A percentile compares a stretch with the other conserved stretches of the same genome.
Conservation (phyloP, 2,888 invertebrate species). For the Synergus umbraculus region DNA sequence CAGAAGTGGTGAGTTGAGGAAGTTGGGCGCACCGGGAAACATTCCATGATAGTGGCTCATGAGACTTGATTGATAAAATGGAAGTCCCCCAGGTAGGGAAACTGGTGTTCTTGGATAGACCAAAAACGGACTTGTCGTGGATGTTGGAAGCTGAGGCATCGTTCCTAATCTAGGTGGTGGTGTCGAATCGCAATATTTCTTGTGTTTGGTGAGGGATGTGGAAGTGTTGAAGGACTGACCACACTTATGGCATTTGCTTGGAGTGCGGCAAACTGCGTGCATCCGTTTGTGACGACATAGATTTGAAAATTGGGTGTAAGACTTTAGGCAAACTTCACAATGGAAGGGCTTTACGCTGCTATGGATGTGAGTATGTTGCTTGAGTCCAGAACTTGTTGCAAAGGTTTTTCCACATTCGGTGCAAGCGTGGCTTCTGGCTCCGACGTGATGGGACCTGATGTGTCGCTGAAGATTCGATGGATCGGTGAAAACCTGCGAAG, state of each 20-base stretch:
- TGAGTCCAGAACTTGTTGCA: slow-evolving; percentile 97
- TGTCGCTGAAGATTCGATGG: slow-evolving; percentile 97
- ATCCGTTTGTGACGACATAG: slow-evolving; percentile 99
- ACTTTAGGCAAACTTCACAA: slow-evolving; percentile 97
- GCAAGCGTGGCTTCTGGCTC: slow-evolving; percentile 97
- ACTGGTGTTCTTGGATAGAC: slow-evolving; percentile 84
- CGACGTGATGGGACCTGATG: slow-evolving; percentile 96
- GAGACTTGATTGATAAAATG: slow-evolving; percentile 83
- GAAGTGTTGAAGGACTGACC: slow-evolving; percentile 94
- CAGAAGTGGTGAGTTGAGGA: slow-evolving; percentile 82
- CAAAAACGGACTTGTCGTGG: slow-evolving; percentile 80
- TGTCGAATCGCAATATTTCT: slow-evolving; percentile 95
- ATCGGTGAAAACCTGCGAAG: slow-evolving; percentile 94
- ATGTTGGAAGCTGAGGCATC: slow-evolving; percentile 70
- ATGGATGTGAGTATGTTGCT: slow-evolving; percentile 99
- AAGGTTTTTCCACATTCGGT: slow-evolving; percentile 99
- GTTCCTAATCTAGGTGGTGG: slow-evolving; percentile 76
- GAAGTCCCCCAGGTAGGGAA: slow-evolving; percentile 67
- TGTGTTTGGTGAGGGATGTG: slow-evolving; percentile 96
- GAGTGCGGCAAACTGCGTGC: slow-evolving; percentile 97
- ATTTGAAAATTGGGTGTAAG: slow-evolving; percentile 99
- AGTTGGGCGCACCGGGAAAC: slow-evolving; percentile 80
- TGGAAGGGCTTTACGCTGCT: slow-evolving; percentile 98
- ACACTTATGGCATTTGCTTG: slow-evolving; percentile 96
- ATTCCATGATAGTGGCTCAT: slow-evolving; percentile 81